These are phyloP conservation scores for Gymnothorax reevesii DNA, from an alignment of 2,797 vertebrate genomes.

Conservation along the genomic window DNA sequence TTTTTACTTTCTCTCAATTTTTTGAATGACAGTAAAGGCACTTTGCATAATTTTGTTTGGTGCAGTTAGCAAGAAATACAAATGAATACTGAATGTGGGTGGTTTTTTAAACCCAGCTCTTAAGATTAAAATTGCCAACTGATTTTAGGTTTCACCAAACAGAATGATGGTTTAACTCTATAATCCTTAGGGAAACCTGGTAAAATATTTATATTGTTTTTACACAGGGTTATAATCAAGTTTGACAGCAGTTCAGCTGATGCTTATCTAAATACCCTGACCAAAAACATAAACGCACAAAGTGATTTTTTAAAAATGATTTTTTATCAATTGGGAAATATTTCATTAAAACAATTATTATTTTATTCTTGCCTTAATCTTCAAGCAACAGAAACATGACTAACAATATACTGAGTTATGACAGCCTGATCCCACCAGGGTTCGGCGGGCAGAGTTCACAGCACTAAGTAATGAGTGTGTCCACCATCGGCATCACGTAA, in stretches of 20 bases:
- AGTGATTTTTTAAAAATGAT: no score
- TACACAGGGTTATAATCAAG: not conserved
- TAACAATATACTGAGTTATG: no score
- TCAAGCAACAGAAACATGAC: no score
- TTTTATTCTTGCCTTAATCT: no score
- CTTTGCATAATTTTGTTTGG: not conserved
- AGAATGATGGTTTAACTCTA: not conserved
- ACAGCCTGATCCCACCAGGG: no score
- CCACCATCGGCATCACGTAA: no score
- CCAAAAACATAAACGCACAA: no score
- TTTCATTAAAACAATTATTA: no score
- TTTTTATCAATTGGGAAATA: no score
- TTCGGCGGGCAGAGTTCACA: no score
- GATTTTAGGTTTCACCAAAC: not conserved
- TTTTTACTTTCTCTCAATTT: not conserved
- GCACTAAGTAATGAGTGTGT: no score
- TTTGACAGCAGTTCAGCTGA: not conserved
- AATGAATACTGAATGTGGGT: not conserved
- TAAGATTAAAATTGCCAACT: not conserved
- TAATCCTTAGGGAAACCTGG: not conserved
- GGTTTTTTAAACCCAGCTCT: not conserved
- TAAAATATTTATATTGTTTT: not conserved
- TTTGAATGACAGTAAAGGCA: not conserved
- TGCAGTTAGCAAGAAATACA: not conserved
- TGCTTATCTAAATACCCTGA: not conserved